Conservation (phyloP, 1,140 invertebrate species). For the Sipha flava region DNA sequence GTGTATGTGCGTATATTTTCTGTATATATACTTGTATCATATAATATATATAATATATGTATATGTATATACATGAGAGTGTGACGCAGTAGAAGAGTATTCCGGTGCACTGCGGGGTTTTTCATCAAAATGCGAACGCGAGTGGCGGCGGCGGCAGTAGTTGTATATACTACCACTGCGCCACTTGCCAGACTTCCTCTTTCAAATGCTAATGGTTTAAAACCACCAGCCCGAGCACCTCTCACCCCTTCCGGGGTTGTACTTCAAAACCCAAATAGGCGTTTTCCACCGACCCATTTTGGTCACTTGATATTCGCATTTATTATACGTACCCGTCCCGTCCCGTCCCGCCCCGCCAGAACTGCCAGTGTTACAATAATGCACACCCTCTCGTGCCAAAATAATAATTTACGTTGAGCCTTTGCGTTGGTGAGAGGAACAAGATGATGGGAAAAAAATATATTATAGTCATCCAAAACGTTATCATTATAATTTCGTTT, state of each 20-base stretch:
- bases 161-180: not conserved
- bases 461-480: too few species aligned
- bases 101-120: conserved; percentile 1
- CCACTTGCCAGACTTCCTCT: conserved; percentile 20
- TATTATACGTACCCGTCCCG: not conserved
- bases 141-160: not conserved
- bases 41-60: too few species aligned
- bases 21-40: not conserved
- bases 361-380: not conserved
- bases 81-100: not conserved
- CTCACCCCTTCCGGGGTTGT: not conserved
- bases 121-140: conserved; percentile 3
- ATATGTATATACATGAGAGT: too few species aligned
- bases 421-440: too few species aligned
- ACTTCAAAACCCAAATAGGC: conserved; percentile 13
- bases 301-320: conserved; percentile 20
- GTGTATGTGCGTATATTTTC: not conserved
- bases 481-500: too few species aligned
- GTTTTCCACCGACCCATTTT: conserved; percentile 20
- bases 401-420: not conserved
- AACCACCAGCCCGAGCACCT: not conserved
- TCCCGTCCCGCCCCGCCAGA: not conserved
- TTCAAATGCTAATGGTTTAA: conserved; percentile 26
- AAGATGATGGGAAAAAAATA: too few species aligned
- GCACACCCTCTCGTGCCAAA: not conserved